phyloP scores from a whole-genome alignment of 2,113 vertebrate species.

The Catharus bicknelli region DNA sequence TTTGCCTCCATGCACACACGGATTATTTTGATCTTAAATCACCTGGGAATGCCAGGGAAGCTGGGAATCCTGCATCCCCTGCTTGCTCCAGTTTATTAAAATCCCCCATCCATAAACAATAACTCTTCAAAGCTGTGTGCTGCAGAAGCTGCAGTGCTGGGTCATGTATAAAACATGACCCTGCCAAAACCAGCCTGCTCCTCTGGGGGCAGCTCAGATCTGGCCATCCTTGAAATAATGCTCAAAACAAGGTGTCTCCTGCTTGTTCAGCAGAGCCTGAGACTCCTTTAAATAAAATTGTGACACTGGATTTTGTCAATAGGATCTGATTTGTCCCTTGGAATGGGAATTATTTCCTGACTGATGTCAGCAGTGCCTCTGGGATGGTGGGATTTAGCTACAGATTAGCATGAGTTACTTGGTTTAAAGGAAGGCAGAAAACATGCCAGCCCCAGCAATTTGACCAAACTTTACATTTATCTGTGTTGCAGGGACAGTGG shows the following conservation, averaged over 20 bases:
- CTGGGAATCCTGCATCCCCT: not conserved
- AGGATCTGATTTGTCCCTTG: not conserved
- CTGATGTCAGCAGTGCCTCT: not conserved
- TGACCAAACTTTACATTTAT: not conserved
- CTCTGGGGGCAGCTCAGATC: not conserved
- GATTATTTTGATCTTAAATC: not conserved
- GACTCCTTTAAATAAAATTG: not conserved
- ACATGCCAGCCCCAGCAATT: not conserved
- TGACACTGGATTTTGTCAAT: not conserved
- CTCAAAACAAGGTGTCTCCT: not conserved
- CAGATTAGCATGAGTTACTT: not conserved
- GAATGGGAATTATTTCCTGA: not conserved
- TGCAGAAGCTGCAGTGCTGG: not conserved
- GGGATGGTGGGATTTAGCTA: not conserved
- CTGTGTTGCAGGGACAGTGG: not conserved
- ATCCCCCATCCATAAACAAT: not conserved
- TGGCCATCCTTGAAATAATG: not conserved
- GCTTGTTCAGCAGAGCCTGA: not conserved
- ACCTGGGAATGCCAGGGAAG: not conserved
- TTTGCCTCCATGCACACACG: fast-evolving
- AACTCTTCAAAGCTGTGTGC: constrained; percentile 6
- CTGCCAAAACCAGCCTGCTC: not conserved
- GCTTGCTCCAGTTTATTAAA: not conserved
- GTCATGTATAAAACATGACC: constrained; percentile 9
- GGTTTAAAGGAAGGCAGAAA: not conserved